Evolutionary conservation across 2,797 vertebrate genomes (phyloP).

Genomic region (Pelochelys cantorii): DNA sequence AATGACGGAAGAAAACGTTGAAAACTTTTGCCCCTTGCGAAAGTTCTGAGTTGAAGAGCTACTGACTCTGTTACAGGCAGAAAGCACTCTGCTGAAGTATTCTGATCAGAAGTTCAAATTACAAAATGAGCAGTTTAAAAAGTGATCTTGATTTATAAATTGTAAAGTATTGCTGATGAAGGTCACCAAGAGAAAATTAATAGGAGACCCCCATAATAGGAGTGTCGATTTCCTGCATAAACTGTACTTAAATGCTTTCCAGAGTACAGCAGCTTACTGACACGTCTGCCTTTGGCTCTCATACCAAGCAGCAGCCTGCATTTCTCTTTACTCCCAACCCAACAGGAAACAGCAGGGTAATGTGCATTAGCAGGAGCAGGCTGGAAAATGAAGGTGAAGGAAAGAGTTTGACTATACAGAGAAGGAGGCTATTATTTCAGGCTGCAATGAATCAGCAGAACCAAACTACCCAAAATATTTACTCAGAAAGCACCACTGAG

Average conservation of each 20-base stretch:
- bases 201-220: neutral
- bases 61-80: neutral
- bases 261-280: neutral
- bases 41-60: neutral
- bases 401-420: neutral
- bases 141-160: neutral
- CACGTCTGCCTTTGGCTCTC: neutral
- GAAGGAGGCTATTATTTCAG: neutral
- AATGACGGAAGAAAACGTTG: accelerated
- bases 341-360: neutral
- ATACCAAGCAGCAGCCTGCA: neutral
- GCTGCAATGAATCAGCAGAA: neutral
- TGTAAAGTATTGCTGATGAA: neutral
- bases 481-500: neutral
- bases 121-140: neutral
- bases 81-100: neutral
- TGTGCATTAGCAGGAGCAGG: neutral
- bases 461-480: neutral
- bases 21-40: accelerated
- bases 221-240: neutral
- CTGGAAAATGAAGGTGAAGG: neutral
- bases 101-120: neutral
- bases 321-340: neutral
- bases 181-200: neutral
- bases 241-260: neutral